Conservation (phyloP, 1,140 invertebrate species). For the Hylyphantes graminicola region DNA sequence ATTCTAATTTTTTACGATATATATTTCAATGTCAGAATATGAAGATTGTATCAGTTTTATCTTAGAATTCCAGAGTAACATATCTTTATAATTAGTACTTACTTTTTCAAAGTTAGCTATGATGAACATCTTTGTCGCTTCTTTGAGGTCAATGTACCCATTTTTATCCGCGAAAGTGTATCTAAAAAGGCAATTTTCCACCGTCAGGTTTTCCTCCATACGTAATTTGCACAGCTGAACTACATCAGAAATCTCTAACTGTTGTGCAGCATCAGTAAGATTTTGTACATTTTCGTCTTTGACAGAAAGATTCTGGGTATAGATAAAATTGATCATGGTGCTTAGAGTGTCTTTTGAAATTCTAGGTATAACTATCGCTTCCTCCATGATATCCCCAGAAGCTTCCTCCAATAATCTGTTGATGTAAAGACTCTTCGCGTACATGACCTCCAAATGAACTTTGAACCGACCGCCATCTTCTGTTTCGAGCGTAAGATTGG, state of each 20-base stretch:
- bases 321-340: constrained; percentile 76
- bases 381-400: constrained; percentile 66
- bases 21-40: no score
- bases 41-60: no score
- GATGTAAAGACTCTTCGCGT: constrained; percentile 77
- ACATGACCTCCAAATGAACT: constrained; percentile 76
- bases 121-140: constrained; percentile 35
- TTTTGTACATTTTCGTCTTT: constrained; percentile 74
- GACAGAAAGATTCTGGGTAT: constrained; percentile 74
- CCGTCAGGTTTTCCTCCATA: constrained; percentile 70
- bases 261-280: constrained; percentile 74
- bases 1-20: no score
- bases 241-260: constrained; percentile 74
- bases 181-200: constrained; percentile 75
- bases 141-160: constrained; percentile 71
- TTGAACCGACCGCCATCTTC: constrained; percentile 74
- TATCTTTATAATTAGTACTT: not conserved
- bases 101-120: constrained; percentile 38
- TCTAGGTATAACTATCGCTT: constrained; percentile 65
- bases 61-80: not conserved
- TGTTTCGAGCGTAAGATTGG: constrained; percentile 64
- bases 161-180: constrained; percentile 78
- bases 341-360: constrained; percentile 67
- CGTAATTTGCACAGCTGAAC: constrained; percentile 72
- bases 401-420: constrained; percentile 76